A percentile compares a stretch with the other conserved stretches of the same genome.
phyloP scores from a whole-genome alignment of 2,888 invertebrate species.

The Lymantria dispar region DNA sequence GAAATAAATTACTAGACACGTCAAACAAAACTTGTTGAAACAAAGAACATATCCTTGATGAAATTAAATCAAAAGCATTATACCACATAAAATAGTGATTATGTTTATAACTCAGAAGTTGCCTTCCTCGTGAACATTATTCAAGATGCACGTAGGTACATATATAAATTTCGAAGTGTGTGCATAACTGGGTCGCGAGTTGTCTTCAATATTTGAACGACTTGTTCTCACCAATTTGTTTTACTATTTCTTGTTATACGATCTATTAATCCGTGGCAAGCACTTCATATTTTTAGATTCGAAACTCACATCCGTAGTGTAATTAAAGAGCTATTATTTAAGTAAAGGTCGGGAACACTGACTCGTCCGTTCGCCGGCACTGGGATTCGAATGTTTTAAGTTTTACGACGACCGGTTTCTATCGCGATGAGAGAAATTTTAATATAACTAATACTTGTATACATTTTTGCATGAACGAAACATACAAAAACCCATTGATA shows the following conservation, averaged over 20 bases:
- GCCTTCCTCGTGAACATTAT: constrained; percentile 7
- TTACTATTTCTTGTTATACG: constrained; percentile 19
- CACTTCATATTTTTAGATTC: constrained; percentile 15
- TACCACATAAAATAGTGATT: background rate
- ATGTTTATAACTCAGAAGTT: constrained; percentile 3
- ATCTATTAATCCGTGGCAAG: constrained; percentile 19
- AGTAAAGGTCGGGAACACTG: constrained; percentile 26
- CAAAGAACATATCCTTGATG: background rate
- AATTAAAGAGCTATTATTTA: constrained; percentile 32
- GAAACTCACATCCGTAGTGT: constrained; percentile 29
- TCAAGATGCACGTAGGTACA: constrained; percentile 11
- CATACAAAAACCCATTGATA: constrained; percentile 60
- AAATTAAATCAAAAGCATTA: background rate
- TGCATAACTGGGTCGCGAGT: constrained; percentile 32
- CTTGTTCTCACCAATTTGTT: constrained; percentile 21
- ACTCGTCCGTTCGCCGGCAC: constrained; percentile 9
- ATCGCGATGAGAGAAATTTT: constrained; percentile 36
- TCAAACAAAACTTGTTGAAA: background rate
- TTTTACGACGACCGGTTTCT: constrained; percentile 35
- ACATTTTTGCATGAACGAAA: constrained; percentile 65
- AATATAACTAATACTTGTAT: constrained; percentile 24
- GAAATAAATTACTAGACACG: background rate
- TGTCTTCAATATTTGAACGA: constrained; percentile 18
- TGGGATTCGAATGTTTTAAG: constrained; percentile 31
- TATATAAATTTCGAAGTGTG: constrained; percentile 27